These are phyloP conservation scores for Thrips palmi DNA, from an alignment of 1,140 invertebrate genomes.

Conservation along the genomic window DNA sequence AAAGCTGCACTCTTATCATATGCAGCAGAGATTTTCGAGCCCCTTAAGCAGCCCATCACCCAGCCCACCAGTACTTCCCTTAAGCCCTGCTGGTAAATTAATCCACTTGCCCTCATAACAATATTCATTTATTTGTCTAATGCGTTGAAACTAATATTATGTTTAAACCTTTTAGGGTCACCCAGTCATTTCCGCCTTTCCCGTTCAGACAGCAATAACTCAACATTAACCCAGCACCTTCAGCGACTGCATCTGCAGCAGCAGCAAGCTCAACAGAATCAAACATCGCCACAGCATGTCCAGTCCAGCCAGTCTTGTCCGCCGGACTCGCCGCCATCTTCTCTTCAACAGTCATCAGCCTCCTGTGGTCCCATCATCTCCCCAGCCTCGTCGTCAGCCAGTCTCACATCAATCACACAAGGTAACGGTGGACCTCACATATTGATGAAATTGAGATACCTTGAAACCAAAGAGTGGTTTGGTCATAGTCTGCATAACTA, in stretches of 20 bases:
- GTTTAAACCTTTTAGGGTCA: no score
- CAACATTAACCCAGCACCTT: conserved; percentile 23
- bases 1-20: conserved; percentile 12
- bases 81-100: no score
- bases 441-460: no score
- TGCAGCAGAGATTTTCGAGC: no score
- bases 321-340: background rate
- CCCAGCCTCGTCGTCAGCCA: conserved; percentile 13
- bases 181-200: conserved; percentile 1
- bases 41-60: no score
- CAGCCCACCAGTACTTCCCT: no score
- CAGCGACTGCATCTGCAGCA: conserved; percentile 28
- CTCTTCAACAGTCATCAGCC: no score
- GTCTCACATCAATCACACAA: conserved; percentile 24
- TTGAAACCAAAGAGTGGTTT: background rate
- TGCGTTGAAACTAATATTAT: no score
- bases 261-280: no score
- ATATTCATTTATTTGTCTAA: no score
- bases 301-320: conserved; percentile 7
- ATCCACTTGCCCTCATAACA: no score
- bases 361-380: no score
- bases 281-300: conserved; percentile 3
- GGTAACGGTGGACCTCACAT: conserved; percentile 20
- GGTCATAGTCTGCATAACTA: background rate
- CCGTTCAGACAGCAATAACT: conserved; percentile 8